Conservation (phyloP, 2,113 vertebrate genomes). For the Poecile atricapillus region DNA sequence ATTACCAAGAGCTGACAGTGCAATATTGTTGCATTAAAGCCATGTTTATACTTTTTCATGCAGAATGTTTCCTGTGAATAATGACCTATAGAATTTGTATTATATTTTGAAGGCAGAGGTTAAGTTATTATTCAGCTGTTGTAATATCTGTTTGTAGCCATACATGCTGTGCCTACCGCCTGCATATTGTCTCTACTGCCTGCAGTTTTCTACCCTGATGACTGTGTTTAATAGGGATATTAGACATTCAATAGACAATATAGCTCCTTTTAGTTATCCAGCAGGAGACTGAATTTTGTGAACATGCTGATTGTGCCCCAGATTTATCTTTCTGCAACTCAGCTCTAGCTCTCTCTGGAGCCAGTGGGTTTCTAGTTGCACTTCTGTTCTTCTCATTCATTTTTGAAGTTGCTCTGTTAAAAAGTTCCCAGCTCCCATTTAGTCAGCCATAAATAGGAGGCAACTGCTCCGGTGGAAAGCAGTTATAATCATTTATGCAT, state of each 20-base stretch:
- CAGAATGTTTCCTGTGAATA: constrained; percentile 57
- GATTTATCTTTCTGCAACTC: background rate
- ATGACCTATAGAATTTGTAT: constrained; percentile 42
- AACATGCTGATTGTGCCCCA: background rate
- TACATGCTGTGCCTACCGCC: background rate
- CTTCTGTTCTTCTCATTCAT: background rate
- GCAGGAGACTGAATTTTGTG: background rate
- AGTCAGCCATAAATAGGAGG: background rate
- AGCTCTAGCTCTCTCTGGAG: background rate
- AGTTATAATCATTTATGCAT: background rate
- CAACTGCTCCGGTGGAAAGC: background rate
- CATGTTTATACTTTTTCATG: constrained; percentile 52
- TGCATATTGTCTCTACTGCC: background rate
- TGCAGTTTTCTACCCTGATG: background rate
- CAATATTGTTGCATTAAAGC: constrained; percentile 45
- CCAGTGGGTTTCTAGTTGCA: accelerated
- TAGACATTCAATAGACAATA: background rate
- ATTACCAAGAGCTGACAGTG: constrained; percentile 59
- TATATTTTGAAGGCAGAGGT: constrained; percentile 32
- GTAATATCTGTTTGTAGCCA: background rate
- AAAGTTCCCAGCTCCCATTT: background rate
- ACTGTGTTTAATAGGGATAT: background rate
- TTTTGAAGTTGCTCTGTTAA: background rate
- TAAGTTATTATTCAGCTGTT: constrained; percentile 41
- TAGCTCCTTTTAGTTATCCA: background rate